Evolutionary conservation across 2,113 vertebrate genomes (phyloP).

Genomic region (Pteruthius melanotis): DNA sequence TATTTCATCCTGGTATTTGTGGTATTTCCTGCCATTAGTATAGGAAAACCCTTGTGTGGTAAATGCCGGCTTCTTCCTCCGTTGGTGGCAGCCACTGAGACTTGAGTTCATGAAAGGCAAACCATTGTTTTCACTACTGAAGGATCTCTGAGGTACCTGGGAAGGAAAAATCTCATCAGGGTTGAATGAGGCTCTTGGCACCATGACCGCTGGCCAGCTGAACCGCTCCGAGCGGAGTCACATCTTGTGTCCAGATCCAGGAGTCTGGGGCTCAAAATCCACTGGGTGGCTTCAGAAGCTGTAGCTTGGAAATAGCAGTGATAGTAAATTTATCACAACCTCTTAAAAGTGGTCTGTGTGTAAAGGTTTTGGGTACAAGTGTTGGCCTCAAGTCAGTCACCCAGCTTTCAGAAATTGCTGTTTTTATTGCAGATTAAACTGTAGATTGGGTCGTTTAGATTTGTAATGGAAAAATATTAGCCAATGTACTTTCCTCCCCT

Average conservation of each 20-base stretch:
- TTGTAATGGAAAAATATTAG: constrained; percentile 75
- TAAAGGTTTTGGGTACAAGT: constrained; percentile 10
- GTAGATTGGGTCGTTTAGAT: constrained; percentile 33
- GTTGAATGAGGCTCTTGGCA: constrained; percentile 44
- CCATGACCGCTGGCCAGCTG: not conserved
- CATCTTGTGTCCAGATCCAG: not conserved
- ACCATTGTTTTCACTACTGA: not conserved
- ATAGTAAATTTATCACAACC: not conserved
- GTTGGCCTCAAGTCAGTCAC: not conserved
- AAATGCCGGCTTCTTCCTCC: constrained; percentile 19
- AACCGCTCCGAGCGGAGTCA: not conserved
- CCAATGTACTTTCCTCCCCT: constrained; percentile 50
- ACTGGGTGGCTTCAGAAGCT: not conserved
- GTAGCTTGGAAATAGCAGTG: not conserved
- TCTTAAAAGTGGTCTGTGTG: not conserved
- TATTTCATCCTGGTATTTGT: constrained; percentile 55
- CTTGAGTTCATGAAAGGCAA: constrained; percentile 52
- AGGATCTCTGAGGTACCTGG: constrained; percentile 22
- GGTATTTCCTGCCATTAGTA: constrained; percentile 59
- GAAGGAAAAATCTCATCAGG: constrained; percentile 8
- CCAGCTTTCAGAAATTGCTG: constrained; percentile 13
- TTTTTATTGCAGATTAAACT: constrained; percentile 28
- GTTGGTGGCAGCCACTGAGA: constrained; percentile 18
- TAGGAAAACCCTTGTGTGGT: constrained; percentile 60
- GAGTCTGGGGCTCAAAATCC: not conserved